Conservation (phyloP, 2,113 vertebrate species). For the Callionymus lyra region DNA sequence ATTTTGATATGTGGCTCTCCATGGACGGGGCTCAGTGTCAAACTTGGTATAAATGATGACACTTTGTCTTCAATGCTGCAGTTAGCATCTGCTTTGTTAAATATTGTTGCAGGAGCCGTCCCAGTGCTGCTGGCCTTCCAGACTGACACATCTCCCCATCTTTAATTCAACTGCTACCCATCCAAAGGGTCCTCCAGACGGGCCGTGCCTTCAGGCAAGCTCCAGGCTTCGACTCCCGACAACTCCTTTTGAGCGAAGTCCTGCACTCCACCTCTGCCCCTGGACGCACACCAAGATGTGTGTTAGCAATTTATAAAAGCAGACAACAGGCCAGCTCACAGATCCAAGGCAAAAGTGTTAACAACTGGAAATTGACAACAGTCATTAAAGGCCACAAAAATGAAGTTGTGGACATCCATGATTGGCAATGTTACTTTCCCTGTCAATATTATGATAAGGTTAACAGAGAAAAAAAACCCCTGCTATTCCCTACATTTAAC, state of each 20-base stretch:
- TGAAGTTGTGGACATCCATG: no score
- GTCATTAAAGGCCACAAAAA: no score
- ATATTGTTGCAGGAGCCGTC: slow-evolving; percentile 12
- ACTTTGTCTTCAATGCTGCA: no score
- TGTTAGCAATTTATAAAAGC: slow-evolving; percentile 4
- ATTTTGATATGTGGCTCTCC: no score
- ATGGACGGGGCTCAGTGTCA: no score
- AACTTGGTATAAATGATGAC: no score
- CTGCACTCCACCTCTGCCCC: slow-evolving; percentile 23
- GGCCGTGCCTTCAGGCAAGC: slow-evolving; percentile 59
- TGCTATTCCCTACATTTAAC: no score
- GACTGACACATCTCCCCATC: slow-evolving; percentile 48
- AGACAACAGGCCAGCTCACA: not conserved
- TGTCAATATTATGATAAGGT: no score
- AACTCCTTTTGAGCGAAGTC: slow-evolving; percentile 43
- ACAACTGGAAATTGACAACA: no score
- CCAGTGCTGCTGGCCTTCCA: slow-evolving; percentile 46
- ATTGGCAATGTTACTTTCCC: no score
- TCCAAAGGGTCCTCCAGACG: slow-evolving; percentile 53
- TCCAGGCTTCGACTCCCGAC: slow-evolving; percentile 35
- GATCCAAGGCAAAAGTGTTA: slow-evolving; percentile 3
- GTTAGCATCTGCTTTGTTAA: slow-evolving; percentile 33
- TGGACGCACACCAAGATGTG: slow-evolving; percentile 1
- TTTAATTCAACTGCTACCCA: slow-evolving; percentile 57
- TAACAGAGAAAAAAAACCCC: no score